Evolutionary conservation across 2,888 invertebrate genomes (phyloP), one percentile per base, ranked within the genome.

Genomic region (Pantelozetes paolii): DNA sequence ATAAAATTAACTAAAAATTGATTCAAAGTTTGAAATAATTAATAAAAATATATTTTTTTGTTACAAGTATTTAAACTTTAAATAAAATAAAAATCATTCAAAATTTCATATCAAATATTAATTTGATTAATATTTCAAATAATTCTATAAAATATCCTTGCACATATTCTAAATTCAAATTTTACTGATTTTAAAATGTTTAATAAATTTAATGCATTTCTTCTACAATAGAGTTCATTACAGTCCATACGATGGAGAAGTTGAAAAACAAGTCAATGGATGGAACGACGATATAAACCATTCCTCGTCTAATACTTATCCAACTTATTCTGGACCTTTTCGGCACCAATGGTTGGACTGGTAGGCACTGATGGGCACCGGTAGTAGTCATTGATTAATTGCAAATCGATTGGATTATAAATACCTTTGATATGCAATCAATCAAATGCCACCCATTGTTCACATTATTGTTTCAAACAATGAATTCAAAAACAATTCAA

Each of bases 381-480:
- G 54, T 23, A 36, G 45, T 45, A 45, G 45, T 11, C 2, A 18
- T 15, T 18, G 15, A 45, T 45, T 15, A 2, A 18, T 18, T 26
- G 11, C 18, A 9, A 30, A 2, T 28, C 18, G 28, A 15, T 57
- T 13, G 15, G 18, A 30, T 64, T 64, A 64, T 36, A 64, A 64
- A 64, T 64, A 64, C 20, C 9, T 20, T 32, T 62, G 9, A n/a
- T 64, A 36, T 36, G 62, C 36, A 20, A 64, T 64, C 62, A 64
- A 36, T 64, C 62, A 64, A 36, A 36, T n/a, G 30, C 18, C 62
- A 64, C 62, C 62, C 62, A 36, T 30, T 64, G 62, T 30, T 64
- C 62, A 32, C 32, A 64, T 9, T 36, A 64, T 64, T 64, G n/a
- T 64, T 32, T 54, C 23, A 54, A 23, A 18, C 57, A 26, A 30